These are phyloP conservation scores for Cantharis nigra DNA, from an alignment of 2,888 invertebrate species.

Conservation along the genomic window DNA sequence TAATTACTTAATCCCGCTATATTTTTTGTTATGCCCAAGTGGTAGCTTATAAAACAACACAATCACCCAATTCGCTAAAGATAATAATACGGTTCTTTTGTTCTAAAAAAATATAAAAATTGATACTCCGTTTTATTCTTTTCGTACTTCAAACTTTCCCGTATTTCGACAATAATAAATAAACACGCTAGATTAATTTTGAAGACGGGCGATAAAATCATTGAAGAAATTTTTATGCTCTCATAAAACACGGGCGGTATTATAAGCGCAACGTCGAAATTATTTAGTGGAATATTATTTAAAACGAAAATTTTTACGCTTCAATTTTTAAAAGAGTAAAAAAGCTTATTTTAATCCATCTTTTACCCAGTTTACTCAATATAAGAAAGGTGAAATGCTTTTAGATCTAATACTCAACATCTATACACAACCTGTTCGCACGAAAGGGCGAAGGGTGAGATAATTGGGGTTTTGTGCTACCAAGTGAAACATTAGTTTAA, in stretches of 20 bases:
- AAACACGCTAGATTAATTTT: slow-evolving; percentile 41
- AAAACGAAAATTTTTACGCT: slow-evolving; percentile 19
- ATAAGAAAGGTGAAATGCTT: slow-evolving; percentile 6
- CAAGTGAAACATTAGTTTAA: slow-evolving; percentile 41
- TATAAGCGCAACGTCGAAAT: background rate
- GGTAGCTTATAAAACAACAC: background rate
- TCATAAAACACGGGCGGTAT: slow-evolving; percentile 35
- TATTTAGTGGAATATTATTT: slow-evolving; percentile 2
- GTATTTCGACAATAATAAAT: slow-evolving; percentile 33
- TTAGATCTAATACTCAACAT: slow-evolving; percentile 1
- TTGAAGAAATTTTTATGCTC: slow-evolving; percentile 41
- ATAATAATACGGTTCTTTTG: background rate
- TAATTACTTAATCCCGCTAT: background rate
- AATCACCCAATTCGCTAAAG: background rate
- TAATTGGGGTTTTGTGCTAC: slow-evolving; percentile 39
- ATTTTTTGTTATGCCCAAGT: background rate
- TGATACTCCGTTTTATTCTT: slow-evolving; percentile 7
- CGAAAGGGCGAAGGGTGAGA: slow-evolving; percentile 33
- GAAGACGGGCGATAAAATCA: slow-evolving; percentile 42
- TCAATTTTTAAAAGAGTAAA: slow-evolving; percentile 8
- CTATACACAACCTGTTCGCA: slow-evolving; percentile 30
- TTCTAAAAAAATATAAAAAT: slow-evolving; percentile 8
- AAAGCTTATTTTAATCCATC: slow-evolving; percentile 4
- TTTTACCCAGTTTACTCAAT: slow-evolving; percentile 11
- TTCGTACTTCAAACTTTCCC: slow-evolving; percentile 21